Evolutionary conservation across 2,113 vertebrate genomes (phyloP).

Genomic region (Pteruthius melanotis): DNA sequence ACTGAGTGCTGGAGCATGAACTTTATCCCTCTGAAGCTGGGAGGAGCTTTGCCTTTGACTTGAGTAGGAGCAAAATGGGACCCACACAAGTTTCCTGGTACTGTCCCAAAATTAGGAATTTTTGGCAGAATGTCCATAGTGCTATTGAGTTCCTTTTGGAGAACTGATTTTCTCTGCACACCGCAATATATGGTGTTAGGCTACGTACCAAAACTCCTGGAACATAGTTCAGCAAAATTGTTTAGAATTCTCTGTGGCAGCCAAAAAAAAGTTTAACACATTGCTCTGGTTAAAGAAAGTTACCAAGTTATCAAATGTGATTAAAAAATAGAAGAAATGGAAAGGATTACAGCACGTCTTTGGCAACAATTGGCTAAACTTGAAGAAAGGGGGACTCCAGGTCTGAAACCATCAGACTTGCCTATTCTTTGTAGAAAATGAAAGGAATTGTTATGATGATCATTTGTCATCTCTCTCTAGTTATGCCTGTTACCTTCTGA

Average conservation of each 20-base stretch:
- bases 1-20: neutral
- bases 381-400: neutral
- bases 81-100: conserved; percentile 37
- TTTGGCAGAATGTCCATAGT: conserved; percentile 5
- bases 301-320: conserved; percentile 41
- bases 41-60: neutral
- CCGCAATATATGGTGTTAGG: conserved; percentile 48
- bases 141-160: conserved; percentile 29
- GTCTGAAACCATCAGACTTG: neutral
- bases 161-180: conserved; percentile 8
- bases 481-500: neutral
- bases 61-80: neutral
- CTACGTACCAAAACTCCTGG: conserved; percentile 40
- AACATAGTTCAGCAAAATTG: conserved; percentile 52
- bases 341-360: conserved; percentile 60
- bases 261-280: conserved; percentile 36
- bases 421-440: conserved; percentile 26
- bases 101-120: conserved; percentile 5
- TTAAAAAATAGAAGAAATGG: conserved; percentile 66
- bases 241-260: conserved; percentile 34
- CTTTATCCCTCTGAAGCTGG: neutral
- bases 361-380: conserved; percentile 14
- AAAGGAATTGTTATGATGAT: conserved; percentile 3
- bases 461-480: neutral
- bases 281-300: conserved; percentile 61